These are phyloP conservation scores for Cyanistes caeruleus DNA, from an alignment of 2,113 vertebrate genomes.

Conservation along the genomic window DNA sequence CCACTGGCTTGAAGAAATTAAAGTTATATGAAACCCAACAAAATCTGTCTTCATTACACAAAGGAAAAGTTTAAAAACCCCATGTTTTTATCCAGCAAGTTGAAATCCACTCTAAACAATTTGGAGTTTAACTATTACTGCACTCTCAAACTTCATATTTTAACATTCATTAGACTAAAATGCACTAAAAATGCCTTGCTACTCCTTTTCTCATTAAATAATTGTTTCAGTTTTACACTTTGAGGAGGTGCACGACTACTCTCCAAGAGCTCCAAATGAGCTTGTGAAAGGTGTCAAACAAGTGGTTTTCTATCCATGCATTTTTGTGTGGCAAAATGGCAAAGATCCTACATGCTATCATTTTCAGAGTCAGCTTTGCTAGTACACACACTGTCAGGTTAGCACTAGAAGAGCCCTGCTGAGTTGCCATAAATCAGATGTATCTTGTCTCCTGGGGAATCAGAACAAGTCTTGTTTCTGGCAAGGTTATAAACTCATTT, in stretches of 20 bases:
- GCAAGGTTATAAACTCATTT: background rate
- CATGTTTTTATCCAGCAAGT: background rate
- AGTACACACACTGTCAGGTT: background rate
- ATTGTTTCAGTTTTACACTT: background rate
- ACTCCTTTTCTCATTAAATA: background rate
- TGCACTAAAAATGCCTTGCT: background rate
- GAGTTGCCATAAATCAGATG: rapidly evolving
- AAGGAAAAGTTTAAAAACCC: background rate
- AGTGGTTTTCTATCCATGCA: background rate
- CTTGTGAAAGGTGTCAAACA: background rate
- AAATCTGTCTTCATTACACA: background rate
- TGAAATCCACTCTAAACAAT: background rate
- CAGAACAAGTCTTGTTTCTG: background rate
- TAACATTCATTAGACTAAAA: background rate
- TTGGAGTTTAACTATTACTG: background rate
- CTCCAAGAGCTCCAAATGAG: background rate
- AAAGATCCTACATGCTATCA: background rate
- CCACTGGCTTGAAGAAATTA: background rate
- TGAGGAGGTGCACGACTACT: background rate
- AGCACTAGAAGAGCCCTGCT: background rate
- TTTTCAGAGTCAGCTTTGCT: background rate
- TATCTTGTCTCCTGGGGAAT: background rate
- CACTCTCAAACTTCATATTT: background rate
- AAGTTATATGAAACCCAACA: background rate
- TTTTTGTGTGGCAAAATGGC: background rate